Base-by-base conservation (phyloP, 2,113 vertebrate species). In the Lepisosteus oculatus region DNA sequence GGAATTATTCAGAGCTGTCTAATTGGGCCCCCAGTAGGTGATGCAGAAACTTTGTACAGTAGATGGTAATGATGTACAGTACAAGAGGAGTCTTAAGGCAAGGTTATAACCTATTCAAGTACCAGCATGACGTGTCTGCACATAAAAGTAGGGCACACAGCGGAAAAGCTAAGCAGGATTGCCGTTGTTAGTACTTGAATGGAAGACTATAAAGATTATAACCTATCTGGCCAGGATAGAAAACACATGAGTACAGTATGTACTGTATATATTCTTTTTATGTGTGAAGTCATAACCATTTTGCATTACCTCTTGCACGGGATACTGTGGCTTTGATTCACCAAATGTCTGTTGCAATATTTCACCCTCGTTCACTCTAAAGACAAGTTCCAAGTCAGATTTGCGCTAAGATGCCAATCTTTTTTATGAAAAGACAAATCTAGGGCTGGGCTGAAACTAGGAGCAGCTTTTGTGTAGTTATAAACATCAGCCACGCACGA, bases 71-170 rank as follows among this genome's bases (percentile, higher is more conserved):
- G 47, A 59, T 67, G 64, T 65, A 45, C 71, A 67, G 64, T 55
- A 63, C 59, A 61, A 71, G 59, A 72, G 41, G 71, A 56, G 66
- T 67, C 65, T 67, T 67, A 67, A 72, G 65, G 71, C 71, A 67
- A 67, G 43, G 64, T 67, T 59, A 67, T 72, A 67, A 72, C 64
- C 71, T 61, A 47, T 67, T 66, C 55, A 59, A 72, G 55, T 66
- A 59, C 64, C 17, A 59, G 63, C 55, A 47, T 42, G 66, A 65
- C 43, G 41, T 42, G 47, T 67, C 29, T n/a, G 65, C 64, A 67
- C 64, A 43, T 17, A 41, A 44, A 61, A 67, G 56, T 15, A 47
- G 42, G 55, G 65, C 63, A 43, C 17, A 72, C 42, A 59, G 43
- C n/a, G 17, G 44, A 7, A 44, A 41, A n/a, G 13, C 59, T 54